phyloP scores from a whole-genome alignment of 2,888 invertebrate species.

The Lepidochitona cinerea region DNA sequence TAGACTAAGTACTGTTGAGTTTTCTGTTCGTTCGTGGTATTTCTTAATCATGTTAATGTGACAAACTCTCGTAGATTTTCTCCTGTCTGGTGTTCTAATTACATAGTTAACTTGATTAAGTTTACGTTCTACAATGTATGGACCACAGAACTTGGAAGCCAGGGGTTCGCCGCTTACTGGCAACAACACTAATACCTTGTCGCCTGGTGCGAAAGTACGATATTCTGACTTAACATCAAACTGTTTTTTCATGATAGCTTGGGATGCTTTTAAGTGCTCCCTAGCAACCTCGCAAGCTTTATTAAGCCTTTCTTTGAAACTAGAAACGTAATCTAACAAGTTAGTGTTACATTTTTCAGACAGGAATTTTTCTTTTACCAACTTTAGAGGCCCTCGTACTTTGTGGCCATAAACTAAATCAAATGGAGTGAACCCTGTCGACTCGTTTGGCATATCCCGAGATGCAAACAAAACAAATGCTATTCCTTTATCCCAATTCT shows the following conservation, averaged over 20 bases:
- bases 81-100: conserved; percentile 24
- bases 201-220: not conserved
- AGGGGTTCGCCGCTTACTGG: not conserved
- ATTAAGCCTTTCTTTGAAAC: conserved; percentile 3
- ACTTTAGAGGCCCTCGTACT: conserved; percentile 3
- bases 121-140: not conserved
- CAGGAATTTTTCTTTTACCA: not conserved
- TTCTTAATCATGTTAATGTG: conserved; percentile 34
- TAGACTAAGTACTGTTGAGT: not conserved
- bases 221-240: not conserved
- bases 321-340: not conserved
- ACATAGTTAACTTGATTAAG: conserved; percentile 11
- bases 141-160: conserved; percentile 13
- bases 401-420: conserved; percentile 12
- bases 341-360: conserved; percentile 10
- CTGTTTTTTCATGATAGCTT: not conserved
- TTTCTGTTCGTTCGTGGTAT: conserved; percentile 19
- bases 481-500: not conserved
- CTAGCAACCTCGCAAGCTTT: conserved; percentile 21
- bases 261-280: not conserved
- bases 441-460: not conserved
- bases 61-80: conserved; percentile 23
- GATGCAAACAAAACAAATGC: not conserved
- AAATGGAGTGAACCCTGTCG: not conserved
- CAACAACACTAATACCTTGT: not conserved